These are phyloP conservation scores for Ia io DNA, from an alignment of 2,113 vertebrate species.

Conservation along the genomic window DNA sequence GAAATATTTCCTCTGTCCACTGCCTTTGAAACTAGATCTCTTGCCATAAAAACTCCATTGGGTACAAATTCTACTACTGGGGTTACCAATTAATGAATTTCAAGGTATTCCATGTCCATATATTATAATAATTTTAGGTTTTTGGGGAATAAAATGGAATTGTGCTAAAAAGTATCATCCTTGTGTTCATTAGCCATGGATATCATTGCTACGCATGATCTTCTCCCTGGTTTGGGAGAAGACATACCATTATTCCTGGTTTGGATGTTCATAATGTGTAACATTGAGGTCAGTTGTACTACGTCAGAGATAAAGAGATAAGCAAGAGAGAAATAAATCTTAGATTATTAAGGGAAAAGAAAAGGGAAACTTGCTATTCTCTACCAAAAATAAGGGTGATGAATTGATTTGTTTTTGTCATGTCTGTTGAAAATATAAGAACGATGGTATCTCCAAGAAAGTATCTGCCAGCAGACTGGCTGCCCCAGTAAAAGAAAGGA, in stretches of 20 bases:
- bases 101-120: background rate
- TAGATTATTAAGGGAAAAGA: background rate
- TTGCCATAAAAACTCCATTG: background rate
- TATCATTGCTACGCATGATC: background rate
- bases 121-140: background rate
- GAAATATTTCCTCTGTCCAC: background rate
- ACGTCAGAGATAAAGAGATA: background rate
- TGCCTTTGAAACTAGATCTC: background rate
- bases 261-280: background rate
- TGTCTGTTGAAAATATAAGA: too few relatives aligned
- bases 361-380: too few relatives aligned
- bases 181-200: background rate
- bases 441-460: too few relatives aligned
- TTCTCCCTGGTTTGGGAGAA: background rate
- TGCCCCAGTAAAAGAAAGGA: too few relatives aligned
- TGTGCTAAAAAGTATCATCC: background rate
- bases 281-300: background rate
- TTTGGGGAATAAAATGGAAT: background rate
- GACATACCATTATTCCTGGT: background rate
- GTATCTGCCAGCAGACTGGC: too few relatives aligned
- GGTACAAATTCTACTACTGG: background rate
- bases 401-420: too few relatives aligned
- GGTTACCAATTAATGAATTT: background rate
- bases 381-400: too few relatives aligned
- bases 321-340: background rate